These are phyloP conservation scores for Plodia interpunctella DNA, from an alignment of 1,140 invertebrate genomes.

Conservation along the genomic window DNA sequence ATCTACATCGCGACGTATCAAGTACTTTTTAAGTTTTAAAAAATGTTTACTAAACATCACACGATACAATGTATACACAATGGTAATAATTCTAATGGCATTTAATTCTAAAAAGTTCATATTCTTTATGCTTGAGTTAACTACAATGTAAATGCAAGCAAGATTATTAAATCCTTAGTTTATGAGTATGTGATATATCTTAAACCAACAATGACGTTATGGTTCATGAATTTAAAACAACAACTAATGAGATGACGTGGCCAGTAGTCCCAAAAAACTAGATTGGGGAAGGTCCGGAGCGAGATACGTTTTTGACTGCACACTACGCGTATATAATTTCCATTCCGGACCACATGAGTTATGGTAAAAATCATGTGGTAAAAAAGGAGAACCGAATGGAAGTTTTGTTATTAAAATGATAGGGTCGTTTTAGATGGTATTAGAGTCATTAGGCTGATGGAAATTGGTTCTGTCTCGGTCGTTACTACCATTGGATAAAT, in stretches of 20 bases:
- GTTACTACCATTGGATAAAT: slow-evolving; percentile 13
- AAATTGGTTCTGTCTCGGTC: neutral
- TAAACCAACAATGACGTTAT: neutral
- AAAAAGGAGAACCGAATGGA: slow-evolving; percentile 11
- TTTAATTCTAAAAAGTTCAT: no score
- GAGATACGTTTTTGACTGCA: neutral
- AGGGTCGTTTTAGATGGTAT: slow-evolving; percentile 1
- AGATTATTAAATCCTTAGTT: no score
- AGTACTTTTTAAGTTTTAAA: no score
- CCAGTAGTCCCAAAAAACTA: neutral
- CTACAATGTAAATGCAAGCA: no score
- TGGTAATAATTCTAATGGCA: no score
- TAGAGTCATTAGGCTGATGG: neutral
- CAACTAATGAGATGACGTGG: neutral
- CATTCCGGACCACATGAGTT: slow-evolving; percentile 18
- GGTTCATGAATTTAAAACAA: neutral
- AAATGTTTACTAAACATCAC: no score
- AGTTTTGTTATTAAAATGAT: slow-evolving; percentile 17
- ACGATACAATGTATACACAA: no score
- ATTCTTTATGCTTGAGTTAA: no score
- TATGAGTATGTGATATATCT: no score
- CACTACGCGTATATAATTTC: slow-evolving; percentile 16
- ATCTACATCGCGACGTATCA: no score
- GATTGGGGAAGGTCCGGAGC: slow-evolving; percentile 25
- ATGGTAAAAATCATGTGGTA: slow-evolving; percentile 10